phyloP scores from a whole-genome alignment of 2,888 invertebrate species.

The Melieria crassipennis region DNA sequence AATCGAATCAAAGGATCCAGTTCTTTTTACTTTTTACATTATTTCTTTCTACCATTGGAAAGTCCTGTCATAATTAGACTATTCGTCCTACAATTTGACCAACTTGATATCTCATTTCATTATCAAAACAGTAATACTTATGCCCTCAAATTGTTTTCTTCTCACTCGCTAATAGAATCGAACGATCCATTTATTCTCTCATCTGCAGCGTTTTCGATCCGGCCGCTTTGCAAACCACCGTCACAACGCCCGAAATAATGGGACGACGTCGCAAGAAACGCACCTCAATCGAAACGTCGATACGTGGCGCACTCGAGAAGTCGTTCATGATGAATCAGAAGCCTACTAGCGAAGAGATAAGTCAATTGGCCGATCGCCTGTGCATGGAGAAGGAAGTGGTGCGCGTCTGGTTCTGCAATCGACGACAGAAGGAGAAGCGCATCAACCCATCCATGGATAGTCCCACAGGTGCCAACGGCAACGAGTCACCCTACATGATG shows the following conservation, averaged over 20 bases:
- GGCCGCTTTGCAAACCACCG: conserved; percentile 73
- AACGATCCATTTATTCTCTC: not conserved
- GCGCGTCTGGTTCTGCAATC: conserved; percentile 93
- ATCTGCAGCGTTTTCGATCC: conserved; percentile 61
- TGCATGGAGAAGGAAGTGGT: conserved; percentile 98
- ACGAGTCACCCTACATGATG: conserved; percentile 63
- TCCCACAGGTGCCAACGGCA: conserved; percentile 72
- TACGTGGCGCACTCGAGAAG: conserved; percentile 94
- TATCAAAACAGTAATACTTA: not conserved
- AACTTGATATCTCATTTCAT: not conserved
- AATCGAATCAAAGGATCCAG: not conserved
- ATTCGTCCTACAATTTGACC: too few species aligned
- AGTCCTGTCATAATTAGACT: too few species aligned
- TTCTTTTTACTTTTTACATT: conserved; percentile 45
- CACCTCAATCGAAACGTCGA: conserved; percentile 94
- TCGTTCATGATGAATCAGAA: conserved; percentile 95
- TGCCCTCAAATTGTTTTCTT: not conserved
- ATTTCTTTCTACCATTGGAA: conserved; percentile 41
- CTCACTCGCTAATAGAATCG: not conserved
- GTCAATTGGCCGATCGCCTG: conserved; percentile 89
- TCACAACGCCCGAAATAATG: conserved; percentile 87
- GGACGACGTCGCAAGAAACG: conserved; percentile 95
- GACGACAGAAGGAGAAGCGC: conserved; percentile 95
- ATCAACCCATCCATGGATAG: conserved; percentile 87
- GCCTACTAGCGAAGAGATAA: conserved; percentile 96